Evolutionary conservation across 2,797 vertebrate species (phyloP).

Genomic region (Acanthurus tractus): DNA sequence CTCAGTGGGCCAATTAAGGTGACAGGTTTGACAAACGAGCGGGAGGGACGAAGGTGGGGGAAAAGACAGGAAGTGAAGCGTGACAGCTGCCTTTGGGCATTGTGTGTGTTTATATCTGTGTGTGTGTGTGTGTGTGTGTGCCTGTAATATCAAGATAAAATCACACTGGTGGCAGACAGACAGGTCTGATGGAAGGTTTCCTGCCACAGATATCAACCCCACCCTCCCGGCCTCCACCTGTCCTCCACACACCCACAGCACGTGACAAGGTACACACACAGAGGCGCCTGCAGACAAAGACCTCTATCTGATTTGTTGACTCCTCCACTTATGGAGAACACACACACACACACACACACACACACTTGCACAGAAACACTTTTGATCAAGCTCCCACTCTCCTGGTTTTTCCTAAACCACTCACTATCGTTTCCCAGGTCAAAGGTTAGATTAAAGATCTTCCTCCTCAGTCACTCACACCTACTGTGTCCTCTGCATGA

Average conservation of each 20-base stretch:
- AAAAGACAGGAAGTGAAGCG: conserved; percentile 83
- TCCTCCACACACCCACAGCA: conserved; percentile 55
- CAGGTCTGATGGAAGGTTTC: conserved; percentile 82
- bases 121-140: conserved; percentile 43
- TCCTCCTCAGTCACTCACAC: conserved; percentile 76
- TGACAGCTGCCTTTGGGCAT: conserved; percentile 81
- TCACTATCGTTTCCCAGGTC: conserved; percentile 70
- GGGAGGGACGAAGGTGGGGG: conserved; percentile 40
- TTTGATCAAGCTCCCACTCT: conserved; percentile 48
- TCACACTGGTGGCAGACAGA: conserved; percentile 76
- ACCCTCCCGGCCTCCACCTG: conserved; percentile 67
- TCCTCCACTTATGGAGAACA: conserved; percentile 55
- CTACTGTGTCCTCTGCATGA: conserved; percentile 73
- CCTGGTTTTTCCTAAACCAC: conserved; percentile 26
- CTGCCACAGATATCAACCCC: conserved; percentile 65
- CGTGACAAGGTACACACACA: conserved; percentile 63
- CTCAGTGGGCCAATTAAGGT: conserved; percentile 80
- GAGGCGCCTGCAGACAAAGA: conserved; percentile 70
- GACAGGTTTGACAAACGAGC: conserved; percentile 83
- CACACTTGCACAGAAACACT: conserved; percentile 3
- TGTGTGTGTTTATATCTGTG: conserved; percentile 42
- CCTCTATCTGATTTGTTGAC: conserved; percentile 75
- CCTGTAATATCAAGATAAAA: conserved; percentile 80
- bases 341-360: conserved; percentile 29
- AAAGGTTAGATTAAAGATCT: conserved; percentile 72